phyloP scores from a whole-genome alignment of 2,888 invertebrate species.

The Beris morrisii region DNA sequence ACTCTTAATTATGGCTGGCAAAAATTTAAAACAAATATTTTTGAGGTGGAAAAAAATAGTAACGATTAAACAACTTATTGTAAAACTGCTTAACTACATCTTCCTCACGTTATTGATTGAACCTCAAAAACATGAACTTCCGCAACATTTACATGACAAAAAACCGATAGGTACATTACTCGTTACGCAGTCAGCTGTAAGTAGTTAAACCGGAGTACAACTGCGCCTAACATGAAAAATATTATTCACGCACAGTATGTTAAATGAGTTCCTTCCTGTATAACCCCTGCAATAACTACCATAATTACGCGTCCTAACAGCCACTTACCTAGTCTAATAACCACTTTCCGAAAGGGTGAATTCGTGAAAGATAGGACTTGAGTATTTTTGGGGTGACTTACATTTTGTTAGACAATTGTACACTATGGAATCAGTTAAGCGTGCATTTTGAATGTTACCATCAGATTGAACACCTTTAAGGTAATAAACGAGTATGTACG shows the following conservation, averaged over 20 bases:
- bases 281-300: conserved; percentile 15
- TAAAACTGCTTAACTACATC: no score
- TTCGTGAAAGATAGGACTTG: conserved; percentile 15
- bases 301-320: conserved; percentile 28
- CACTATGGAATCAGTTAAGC: conserved; percentile 23
- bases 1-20: no score
- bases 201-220: neutral
- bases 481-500: no score
- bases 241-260: conserved; percentile 25
- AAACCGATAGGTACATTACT: no score
- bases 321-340: conserved; percentile 27
- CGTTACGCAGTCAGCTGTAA: neutral
- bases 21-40: no score
- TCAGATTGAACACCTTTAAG: neutral
- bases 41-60: no score
- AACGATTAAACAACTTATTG: no score
- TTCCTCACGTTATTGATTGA: no score
- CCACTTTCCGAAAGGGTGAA: conserved; percentile 31
- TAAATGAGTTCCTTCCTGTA: conserved; percentile 27
- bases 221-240: conserved; percentile 19
- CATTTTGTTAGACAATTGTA: conserved; percentile 13
- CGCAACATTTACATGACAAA: no score
- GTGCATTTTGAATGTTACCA: conserved; percentile 26
- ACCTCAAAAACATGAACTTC: no score
- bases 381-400: conserved; percentile 21